Percentiles rank a stretch among this genome's conserved stretches.
phyloP scores from a whole-genome alignment of 2,888 invertebrate genomes.

The Cephus spinipes region DNA sequence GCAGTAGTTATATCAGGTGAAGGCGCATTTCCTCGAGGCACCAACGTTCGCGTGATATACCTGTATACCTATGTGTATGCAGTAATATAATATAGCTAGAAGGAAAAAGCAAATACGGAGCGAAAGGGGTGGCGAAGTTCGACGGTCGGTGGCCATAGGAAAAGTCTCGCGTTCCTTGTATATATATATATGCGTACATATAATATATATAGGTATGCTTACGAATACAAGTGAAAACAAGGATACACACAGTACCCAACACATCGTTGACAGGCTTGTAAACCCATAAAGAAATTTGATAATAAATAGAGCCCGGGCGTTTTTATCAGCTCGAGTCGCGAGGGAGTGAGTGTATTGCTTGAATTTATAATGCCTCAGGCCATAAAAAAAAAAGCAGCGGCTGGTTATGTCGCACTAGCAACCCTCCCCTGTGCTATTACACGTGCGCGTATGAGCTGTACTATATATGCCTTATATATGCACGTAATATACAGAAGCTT shows the following conservation, averaged over 20 bases:
- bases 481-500: background rate
- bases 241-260: conserved; percentile 15
- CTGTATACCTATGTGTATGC: background rate
- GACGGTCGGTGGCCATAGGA: background rate
- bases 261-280: conserved; percentile 58
- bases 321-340: conserved; percentile 42
- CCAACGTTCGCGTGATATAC: background rate
- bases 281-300: conserved; percentile 65
- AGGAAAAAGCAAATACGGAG: background rate
- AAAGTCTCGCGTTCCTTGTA: background rate
- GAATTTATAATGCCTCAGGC: conserved; percentile 57
- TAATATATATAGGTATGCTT: background rate
- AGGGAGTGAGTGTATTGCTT: conserved; percentile 39
- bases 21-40: background rate
- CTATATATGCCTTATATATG: background rate
- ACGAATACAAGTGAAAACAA: background rate
- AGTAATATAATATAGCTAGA: background rate
- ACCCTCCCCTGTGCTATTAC: conserved; percentile 12
- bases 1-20: background rate
- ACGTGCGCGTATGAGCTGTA: conserved; percentile 2
- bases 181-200: too few species aligned
- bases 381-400: conserved; percentile 51
- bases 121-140: background rate
- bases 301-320: conserved; percentile 55
- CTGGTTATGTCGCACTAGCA: conserved; percentile 30